A percentile compares a stretch with the other conserved stretches of the same genome.
Conservation (phyloP, 2,797 vertebrate genomes). For the Phyllotis vaccarum region DNA sequence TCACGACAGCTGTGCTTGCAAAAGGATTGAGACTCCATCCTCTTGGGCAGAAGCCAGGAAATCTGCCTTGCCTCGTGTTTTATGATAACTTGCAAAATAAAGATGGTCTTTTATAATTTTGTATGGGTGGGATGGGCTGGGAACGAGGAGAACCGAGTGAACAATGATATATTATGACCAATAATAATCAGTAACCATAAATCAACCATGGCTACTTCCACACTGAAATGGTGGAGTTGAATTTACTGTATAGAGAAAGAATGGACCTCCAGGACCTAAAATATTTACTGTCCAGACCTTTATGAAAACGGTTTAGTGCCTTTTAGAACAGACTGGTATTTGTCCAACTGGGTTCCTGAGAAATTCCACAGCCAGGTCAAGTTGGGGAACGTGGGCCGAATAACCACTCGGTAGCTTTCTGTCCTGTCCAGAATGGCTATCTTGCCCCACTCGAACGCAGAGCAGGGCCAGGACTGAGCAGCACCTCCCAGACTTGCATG, state of each 20-base stretch:
- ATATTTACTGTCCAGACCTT: background rate
- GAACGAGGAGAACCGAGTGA: background rate
- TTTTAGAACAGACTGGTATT: background rate
- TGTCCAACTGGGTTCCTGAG: slow-evolving; percentile 31
- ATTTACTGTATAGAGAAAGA: background rate
- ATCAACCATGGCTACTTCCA: background rate
- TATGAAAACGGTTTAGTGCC: background rate
- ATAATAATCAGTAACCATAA: background rate
- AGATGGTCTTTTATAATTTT: background rate
- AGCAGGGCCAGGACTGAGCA: background rate
- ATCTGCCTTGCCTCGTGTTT: background rate
- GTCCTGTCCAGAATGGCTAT: background rate
- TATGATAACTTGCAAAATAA: background rate
- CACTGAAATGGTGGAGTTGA: background rate
- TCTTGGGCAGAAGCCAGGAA: background rate
- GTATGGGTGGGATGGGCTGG: background rate
- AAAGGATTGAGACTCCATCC: background rate
- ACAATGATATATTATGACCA: background rate
- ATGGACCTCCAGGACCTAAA: background rate
- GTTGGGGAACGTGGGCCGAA: background rate
- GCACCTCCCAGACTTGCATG: background rate
- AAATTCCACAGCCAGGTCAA: background rate
- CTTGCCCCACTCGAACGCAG: background rate
- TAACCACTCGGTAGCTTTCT: background rate
- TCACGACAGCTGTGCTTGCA: background rate